phyloP scores from a whole-genome alignment of 1,140 invertebrate genomes.

The Nasonia vitripennis region DNA sequence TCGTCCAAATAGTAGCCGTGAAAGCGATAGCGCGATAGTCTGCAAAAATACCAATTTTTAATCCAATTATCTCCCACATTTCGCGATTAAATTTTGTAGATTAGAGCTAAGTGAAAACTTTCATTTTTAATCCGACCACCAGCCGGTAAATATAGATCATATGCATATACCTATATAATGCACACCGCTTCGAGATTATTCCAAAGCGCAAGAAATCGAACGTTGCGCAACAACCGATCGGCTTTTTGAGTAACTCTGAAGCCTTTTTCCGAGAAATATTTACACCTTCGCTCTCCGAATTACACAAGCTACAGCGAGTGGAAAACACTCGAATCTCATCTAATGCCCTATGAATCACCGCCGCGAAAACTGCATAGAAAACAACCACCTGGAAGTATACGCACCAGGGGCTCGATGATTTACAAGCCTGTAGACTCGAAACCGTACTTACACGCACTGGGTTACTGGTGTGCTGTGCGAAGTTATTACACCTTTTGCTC shows the following conservation, averaged over 20 bases:
- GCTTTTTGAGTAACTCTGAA: not conserved
- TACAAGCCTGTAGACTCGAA: slow-evolving; percentile 31
- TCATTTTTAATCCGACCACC: not conserved
- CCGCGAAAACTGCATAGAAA: not conserved
- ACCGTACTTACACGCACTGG: slow-evolving; percentile 21
- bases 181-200: not conserved
- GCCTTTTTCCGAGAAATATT: not conserved
- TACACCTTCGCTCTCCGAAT: not conserved
- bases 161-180: not conserved
- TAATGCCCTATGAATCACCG: not conserved
- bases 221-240: not conserved
- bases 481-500: not conserved
- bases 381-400: not conserved
- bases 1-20: too few relatives aligned
- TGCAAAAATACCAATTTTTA: not conserved
- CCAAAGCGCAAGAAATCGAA: not conserved
- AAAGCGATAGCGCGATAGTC: not conserved
- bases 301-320: slow-evolving; percentile 5
- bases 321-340: not conserved
- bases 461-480: slow-evolving; percentile 28
- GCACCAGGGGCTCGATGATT: slow-evolving; percentile 25
- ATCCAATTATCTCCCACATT: not conserved
- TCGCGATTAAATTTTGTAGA: not conserved
- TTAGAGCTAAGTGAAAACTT: not conserved
- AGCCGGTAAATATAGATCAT: not conserved